Base-by-base conservation (phyloP, 2,113 vertebrate genomes). In the Melanotaenia duboulayi region DNA sequence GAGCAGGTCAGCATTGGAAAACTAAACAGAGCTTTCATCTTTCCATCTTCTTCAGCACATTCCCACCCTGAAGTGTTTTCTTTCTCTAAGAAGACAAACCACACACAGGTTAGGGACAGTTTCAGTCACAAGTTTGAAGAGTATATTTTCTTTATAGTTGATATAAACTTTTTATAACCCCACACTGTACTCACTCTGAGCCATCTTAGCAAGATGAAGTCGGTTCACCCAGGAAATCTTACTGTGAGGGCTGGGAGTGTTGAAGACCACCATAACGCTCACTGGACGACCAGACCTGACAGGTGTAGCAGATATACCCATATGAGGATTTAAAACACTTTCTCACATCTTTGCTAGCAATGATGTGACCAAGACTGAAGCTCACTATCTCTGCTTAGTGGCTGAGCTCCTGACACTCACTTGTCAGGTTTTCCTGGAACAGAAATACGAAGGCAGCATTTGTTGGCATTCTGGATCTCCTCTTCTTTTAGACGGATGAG, bases 221-320 rank as follows among this genome's bases (percentile, higher is more conserved):
- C 96, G 94, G 82, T 98, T 98, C 80, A 99, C 97, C 97, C 97
- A 99, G 84, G 95, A 97, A 88, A 98, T 97, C 92, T 98, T 98
- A 83, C 96, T 98, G 50, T 97, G 90, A 13, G 97, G 95, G 76
- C 84, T 98, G 11, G 96, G 95, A 0, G 97, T 98, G 93, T 98
- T 96, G 92, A 99, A 97, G 76, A 99, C 96, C 76, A 97, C 96
- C 95, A 97, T 97, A 91, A 98, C 95, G 1, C 96, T 98, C 84
- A 97, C 95, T 42, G 97, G 97, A n/a, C 96, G 96, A 2, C 97
- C 97, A 0, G 96, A 97, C 88, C 97, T 98, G 42, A 54, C 0
- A 24, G 10, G 12, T 3, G 12, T 0, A 25, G 39, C 23, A 69
- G 54, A 39, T n/a, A 55, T 8, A 5, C 11, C 4, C 4, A 37